Percentiles rank a stretch among this genome's conserved stretches.
These are phyloP conservation scores for Gorsachius goisagi DNA, from an alignment of 2,113 vertebrate genomes.

Conservation along the genomic window DNA sequence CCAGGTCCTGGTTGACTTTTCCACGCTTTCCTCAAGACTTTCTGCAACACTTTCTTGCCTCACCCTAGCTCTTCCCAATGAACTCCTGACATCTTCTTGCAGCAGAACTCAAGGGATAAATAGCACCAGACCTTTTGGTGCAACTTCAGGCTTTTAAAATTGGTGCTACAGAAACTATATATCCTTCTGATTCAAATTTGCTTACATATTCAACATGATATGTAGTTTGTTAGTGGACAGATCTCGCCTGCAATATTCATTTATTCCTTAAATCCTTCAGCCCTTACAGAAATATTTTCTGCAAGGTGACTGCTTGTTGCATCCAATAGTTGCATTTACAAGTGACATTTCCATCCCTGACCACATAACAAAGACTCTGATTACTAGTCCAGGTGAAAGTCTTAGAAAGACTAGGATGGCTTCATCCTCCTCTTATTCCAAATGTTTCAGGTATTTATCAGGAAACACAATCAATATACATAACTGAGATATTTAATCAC, in stretches of 20 bases:
- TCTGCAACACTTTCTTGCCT: neutral
- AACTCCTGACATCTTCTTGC: neutral
- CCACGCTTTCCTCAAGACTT: neutral
- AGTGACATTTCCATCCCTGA: neutral
- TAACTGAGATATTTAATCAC: neutral
- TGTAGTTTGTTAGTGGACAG: neutral
- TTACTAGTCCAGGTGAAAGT: neutral
- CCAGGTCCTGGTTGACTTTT: neutral
- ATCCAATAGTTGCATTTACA: neutral
- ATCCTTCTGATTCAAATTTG: neutral
- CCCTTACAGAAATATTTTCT: neutral
- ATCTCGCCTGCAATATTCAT: neutral
- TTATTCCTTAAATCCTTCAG: neutral
- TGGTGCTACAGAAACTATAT: neutral
- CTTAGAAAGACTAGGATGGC: neutral
- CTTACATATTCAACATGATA: neutral
- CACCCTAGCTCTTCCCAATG: neutral
- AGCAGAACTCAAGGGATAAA: neutral
- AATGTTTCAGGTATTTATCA: neutral
- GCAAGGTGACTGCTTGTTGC: neutral
- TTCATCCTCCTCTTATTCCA: neutral
- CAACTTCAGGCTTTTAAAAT: neutral
- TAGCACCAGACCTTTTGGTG: neutral
- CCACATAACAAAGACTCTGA: neutral
- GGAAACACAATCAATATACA: neutral